These are phyloP conservation scores for Petrolisthes cinctipes DNA, from an alignment of 2,888 invertebrate species.

Conservation along the genomic window DNA sequence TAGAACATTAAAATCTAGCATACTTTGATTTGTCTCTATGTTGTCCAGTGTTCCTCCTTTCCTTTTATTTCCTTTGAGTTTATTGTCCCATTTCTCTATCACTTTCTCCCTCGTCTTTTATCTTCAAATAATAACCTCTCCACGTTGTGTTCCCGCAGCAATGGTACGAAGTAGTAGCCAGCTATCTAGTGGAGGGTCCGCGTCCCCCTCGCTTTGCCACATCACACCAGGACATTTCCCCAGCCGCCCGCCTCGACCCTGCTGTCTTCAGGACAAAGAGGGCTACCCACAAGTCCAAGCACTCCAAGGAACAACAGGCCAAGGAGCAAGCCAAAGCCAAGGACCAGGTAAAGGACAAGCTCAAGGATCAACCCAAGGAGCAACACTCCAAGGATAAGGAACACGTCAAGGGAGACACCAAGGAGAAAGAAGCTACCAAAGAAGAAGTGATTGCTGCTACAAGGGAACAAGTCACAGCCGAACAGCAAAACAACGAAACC, in stretches of 20 bases:
- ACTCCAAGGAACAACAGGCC: slow-evolving; percentile 10
- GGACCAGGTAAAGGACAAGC: slow-evolving; percentile 1
- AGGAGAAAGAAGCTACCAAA: neutral
- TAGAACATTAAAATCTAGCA: too few relatives aligned
- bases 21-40: too few relatives aligned
- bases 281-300: slow-evolving; percentile 41
- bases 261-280: slow-evolving; percentile 61
- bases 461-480: neutral
- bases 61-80: too few relatives aligned
- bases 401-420: neutral
- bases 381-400: neutral
- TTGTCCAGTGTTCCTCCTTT: too few relatives aligned
- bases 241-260: slow-evolving; percentile 59
- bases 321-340: slow-evolving; percentile 24
- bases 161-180: slow-evolving; percentile 62
- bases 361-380: neutral
- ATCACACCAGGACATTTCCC: slow-evolving; percentile 29
- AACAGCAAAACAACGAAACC: too few relatives aligned
- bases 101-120: neutral
- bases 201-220: slow-evolving; percentile 34
- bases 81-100: neutral
- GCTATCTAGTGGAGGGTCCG: slow-evolving; percentile 56
- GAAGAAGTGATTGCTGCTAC: neutral
- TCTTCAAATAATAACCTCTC: neutral
- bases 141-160: slow-evolving; percentile 38